phyloP scores from a whole-genome alignment of 2,797 vertebrate species.

The Xyrichtys novacula region DNA sequence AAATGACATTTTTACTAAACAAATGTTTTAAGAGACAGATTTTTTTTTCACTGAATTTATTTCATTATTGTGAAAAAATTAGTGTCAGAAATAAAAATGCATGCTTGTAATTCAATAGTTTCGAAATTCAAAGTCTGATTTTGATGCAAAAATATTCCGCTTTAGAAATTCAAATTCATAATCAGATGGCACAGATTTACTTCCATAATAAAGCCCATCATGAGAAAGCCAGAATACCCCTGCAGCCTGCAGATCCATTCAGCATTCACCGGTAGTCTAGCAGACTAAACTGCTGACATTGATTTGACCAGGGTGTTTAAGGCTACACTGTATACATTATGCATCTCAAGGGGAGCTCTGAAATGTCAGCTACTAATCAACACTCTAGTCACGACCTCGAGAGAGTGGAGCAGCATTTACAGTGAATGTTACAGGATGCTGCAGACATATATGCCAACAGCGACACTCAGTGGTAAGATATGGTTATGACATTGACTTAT shows the following conservation, averaged over 20 bases:
- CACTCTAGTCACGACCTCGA: constrained; percentile 70
- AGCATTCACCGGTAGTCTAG: not conserved
- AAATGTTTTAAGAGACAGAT: no score
- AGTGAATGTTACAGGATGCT: constrained; percentile 18
- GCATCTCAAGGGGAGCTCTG: constrained; percentile 40
- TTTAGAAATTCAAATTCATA: no score
- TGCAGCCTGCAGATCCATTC: not conserved
- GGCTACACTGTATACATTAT: constrained; percentile 8
- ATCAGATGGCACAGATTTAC: no score
- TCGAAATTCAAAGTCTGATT: no score
- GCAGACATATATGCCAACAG: constrained; percentile 17
- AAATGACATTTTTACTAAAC: no score
- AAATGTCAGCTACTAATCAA: constrained; percentile 63
- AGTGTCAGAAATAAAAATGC: no score
- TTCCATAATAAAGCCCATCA: not conserved
- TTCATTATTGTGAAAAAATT: no score
- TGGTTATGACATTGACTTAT: not conserved
- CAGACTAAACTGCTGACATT: not conserved
- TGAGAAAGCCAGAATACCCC: not conserved
- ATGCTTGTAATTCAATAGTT: no score
- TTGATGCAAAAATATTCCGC: no score
- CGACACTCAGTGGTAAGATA: constrained; percentile 42
- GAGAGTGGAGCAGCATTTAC: constrained; percentile 49
- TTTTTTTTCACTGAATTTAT: no score
- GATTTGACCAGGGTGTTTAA: constrained; percentile 14